Conservation (phyloP, 2,113 vertebrate species). For the Ceuthmochares aereus region DNA sequence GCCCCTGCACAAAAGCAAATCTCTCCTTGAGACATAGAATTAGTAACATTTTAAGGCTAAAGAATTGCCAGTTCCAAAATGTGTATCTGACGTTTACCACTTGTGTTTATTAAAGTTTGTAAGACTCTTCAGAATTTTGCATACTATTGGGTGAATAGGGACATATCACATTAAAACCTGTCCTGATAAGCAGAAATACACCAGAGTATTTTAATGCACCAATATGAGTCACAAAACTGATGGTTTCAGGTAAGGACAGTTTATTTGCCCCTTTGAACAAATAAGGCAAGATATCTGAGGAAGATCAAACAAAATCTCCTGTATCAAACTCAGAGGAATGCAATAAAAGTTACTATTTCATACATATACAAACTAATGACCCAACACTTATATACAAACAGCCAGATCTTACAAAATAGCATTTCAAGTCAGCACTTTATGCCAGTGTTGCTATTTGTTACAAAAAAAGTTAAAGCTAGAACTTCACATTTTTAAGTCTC, state of each 20-base stretch:
- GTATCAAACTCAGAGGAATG: constrained; percentile 57
- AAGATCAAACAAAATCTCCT: constrained; percentile 58
- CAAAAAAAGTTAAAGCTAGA: constrained; percentile 82
- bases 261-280: constrained; percentile 77
- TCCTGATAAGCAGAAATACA: background rate
- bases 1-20: background rate
- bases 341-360: constrained; percentile 63
- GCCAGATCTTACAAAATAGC: constrained; percentile 77
- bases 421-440: constrained; percentile 76
- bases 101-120: background rate
- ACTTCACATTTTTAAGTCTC: constrained; percentile 78
- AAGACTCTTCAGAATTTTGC: background rate
- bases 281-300: constrained; percentile 50
- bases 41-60: background rate
- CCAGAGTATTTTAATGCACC: background rate
- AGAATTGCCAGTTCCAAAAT: background rate
- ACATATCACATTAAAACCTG: background rate
- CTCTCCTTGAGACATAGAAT: background rate
- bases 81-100: background rate
- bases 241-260: constrained; percentile 49
- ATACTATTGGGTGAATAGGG: accelerated
- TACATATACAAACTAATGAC: constrained; percentile 77
- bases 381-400: constrained; percentile 75
- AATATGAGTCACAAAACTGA: background rate
- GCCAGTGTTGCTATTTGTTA: constrained; percentile 73